These are phyloP conservation scores for Petrolisthes manimaculis DNA, from an alignment of 2,888 invertebrate genomes.

Conservation along the genomic window DNA sequence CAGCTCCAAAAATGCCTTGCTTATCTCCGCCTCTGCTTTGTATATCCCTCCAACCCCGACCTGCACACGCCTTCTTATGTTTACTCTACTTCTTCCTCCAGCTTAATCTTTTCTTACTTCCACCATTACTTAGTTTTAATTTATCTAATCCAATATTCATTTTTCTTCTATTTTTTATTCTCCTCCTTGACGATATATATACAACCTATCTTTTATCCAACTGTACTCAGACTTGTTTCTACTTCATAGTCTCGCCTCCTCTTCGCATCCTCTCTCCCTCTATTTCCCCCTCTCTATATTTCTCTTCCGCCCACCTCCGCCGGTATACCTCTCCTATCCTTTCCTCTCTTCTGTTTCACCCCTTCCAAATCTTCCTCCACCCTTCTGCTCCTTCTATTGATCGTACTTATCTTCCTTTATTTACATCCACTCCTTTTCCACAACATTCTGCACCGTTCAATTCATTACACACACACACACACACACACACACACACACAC, in stretches of 20 bases:
- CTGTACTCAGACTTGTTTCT: not conserved
- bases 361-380: not conserved
- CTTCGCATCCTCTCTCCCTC: not conserved
- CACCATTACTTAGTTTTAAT: not conserved
- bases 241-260: not conserved
- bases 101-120: not conserved
- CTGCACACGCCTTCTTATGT: no score
- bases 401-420: not conserved
- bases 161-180: not conserved
- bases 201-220: not conserved
- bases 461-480: no score
- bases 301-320: not conserved
- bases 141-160: not conserved
- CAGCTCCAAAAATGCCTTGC: no score
- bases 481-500: no score
- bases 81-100: not conserved
- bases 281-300: not conserved
- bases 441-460: not conserved
- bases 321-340: not conserved
- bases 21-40: no score
- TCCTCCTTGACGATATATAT: not conserved
- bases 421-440: not conserved
- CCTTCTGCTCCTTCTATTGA: not conserved
- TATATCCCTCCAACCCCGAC: no score
- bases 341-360: not conserved